Percentiles rank a stretch among this genome's conserved stretches.
These are phyloP conservation scores for Apostichopus parvimensis DNA, from an alignment of 35 echinoderm and acorn worm genomes.

Conservation along the genomic window DNA sequence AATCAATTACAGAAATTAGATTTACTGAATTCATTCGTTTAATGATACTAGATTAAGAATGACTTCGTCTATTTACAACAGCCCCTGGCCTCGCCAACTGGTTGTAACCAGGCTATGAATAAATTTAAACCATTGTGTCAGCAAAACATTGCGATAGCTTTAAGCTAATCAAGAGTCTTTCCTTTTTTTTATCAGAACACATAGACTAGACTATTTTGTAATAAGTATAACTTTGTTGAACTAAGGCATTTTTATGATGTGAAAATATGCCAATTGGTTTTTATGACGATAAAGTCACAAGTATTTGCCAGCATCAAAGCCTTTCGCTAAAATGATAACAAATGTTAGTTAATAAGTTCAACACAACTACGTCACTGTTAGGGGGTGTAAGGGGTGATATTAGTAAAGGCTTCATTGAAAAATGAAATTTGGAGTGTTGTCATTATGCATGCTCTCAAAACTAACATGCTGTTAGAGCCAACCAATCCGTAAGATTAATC, in stretches of 20 bases:
- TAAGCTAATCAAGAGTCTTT: background rate
- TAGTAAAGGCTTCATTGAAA: too few relatives aligned
- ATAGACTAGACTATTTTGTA: background rate
- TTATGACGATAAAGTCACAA: too few relatives aligned
- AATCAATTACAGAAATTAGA: constrained; percentile 61
- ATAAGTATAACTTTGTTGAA: background rate
- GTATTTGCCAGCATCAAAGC: too few relatives aligned
- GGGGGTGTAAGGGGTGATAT: too few relatives aligned
- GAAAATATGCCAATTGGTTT: too few relatives aligned
- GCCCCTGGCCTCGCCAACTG: constrained; percentile 9
- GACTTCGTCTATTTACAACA: constrained; percentile 39
- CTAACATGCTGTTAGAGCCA: too few relatives aligned
- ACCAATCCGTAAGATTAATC: too few relatives aligned
- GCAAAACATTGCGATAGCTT: background rate
- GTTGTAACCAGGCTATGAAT: constrained; percentile 1
- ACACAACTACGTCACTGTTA: too few relatives aligned
- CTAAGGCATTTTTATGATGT: background rate
- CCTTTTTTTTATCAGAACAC: background rate
- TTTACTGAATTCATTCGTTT: constrained; percentile 47
- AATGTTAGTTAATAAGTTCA: too few relatives aligned
- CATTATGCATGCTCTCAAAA: too few relatives aligned
- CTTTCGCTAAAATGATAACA: too few relatives aligned
- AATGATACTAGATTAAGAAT: constrained; percentile 60
- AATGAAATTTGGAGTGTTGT: too few relatives aligned
- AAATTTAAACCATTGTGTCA: constrained; percentile 11